Evolutionary conservation across 2,888 invertebrate species (phyloP), one percentile per base, ranked within the genome.

Genomic region (Lamellibrachia columna): DNA sequence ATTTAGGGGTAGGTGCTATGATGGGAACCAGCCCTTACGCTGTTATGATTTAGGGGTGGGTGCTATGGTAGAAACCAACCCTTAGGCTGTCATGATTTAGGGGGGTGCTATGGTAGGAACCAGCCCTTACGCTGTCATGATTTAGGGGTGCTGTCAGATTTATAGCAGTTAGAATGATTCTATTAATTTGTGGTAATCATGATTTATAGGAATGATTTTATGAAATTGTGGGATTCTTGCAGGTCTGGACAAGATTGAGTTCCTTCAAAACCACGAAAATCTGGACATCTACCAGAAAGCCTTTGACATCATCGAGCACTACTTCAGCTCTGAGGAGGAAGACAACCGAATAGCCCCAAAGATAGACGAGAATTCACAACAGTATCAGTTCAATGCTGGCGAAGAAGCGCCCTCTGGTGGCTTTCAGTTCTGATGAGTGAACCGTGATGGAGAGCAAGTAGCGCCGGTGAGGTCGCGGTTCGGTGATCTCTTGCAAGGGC

Each of bases 231-330:
- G 28, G 28, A 91, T 2, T 53, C 90, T 94, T 95, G 2, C 94
- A 96, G 96, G 99, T 96, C 97, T 99, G 96, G 99, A 99, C 96
- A 99, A 99, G 97, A 99, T 99, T 94, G 99, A 99, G 97, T 99
- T 98, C 97, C 97, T 99, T 92, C 99, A 99, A 97, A 98, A 99
- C 91, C 99, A 99, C 96, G 98, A 99, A 96, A 99, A 99, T 96
- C 97, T 98, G 96, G 99, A 99, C 95, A 98, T 99, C 94, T 99
- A 99, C 97, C 98, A 99, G 97, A 99, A 99, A 97, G 98, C 99
- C 92, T 99, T 98, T 96, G 98, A 99, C 96, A 99, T 99, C 95
- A 99, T 99, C 95, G 99, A 99, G 97, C 98, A 98, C 96, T 99
- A 98, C 97, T 99, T 99, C 96, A 98, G 98, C 40, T 98, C 98